Percentiles rank a stretch among this genome's conserved stretches.
Conservation (phyloP, 2,113 vertebrate species). For the Microcebus tavaratra region DNA sequence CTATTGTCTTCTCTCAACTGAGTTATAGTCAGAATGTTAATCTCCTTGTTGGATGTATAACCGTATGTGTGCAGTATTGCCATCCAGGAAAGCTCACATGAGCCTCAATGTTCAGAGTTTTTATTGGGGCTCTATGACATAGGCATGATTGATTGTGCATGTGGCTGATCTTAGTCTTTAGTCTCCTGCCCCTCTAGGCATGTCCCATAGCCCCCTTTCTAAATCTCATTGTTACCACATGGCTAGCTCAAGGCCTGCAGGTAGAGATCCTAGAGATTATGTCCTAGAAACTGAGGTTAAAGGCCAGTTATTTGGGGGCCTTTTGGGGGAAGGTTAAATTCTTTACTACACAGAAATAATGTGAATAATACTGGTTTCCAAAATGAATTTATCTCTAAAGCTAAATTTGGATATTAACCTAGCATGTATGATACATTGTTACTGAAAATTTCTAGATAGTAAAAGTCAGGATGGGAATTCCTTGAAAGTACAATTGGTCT, state of each 20-base stretch:
- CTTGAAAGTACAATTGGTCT: background rate
- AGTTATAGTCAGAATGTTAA: background rate
- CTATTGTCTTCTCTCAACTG: background rate
- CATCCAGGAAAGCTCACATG: background rate
- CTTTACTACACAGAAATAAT: background rate
- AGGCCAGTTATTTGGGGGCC: background rate
- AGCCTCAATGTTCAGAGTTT: background rate
- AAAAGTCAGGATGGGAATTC: background rate
- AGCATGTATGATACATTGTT: background rate
- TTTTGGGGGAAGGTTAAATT: background rate
- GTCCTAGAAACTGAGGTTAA: background rate
- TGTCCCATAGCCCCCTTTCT: background rate
- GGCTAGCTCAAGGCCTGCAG: background rate
- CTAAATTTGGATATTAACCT: conserved; percentile 5
- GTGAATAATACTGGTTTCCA: conserved; percentile 16
- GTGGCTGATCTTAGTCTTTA: background rate
- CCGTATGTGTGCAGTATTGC: background rate
- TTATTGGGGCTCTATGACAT: background rate
- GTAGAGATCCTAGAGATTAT: background rate
- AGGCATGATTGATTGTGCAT: background rate
- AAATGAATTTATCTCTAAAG: background rate
- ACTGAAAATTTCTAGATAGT: background rate
- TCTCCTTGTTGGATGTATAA: background rate
- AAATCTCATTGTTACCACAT: background rate
- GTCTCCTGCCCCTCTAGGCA: background rate